A percentile compares a stretch with the other conserved stretches of the same genome.
Conservation (phyloP, 23 tunicate genomes). For the Trididemnum nubilum region DNA sequence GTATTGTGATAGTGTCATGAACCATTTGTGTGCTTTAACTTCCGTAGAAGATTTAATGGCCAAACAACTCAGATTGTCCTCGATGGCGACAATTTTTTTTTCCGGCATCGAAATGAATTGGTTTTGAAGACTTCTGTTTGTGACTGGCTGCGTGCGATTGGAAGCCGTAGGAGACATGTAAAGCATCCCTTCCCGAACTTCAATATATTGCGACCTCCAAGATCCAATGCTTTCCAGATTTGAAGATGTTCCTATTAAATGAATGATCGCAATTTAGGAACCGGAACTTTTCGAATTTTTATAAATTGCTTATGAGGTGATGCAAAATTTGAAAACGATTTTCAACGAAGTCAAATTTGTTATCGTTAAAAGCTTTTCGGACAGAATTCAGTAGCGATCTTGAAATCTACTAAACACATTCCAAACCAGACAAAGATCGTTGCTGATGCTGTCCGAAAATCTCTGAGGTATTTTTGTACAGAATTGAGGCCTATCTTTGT, state of each 20-base stretch:
- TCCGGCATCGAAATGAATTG: constrained; percentile 20
- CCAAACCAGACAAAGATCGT: too few species aligned
- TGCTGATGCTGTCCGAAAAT: too few species aligned
- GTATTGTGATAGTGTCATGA: constrained; percentile 43
- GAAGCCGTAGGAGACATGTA: not conserved
- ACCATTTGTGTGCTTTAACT: constrained; percentile 44
- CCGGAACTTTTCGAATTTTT: too few species aligned
- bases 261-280: too few species aligned
- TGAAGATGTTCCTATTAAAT: not conserved
- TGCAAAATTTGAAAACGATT: too few species aligned
- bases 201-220: constrained; percentile 25
- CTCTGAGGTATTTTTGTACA: too few species aligned
- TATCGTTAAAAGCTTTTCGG: too few species aligned
- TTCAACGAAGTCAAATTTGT: too few species aligned
- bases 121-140: not conserved
- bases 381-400: too few species aligned
- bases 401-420: too few species aligned
- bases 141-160: not conserved
- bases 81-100: constrained; percentile 16
- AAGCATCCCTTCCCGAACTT: constrained; percentile 34
- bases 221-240: not conserved
- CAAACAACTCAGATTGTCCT: not conserved
- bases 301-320: too few species aligned
- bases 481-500: too few species aligned
- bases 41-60: constrained; percentile 20